phyloP scores from a whole-genome alignment of 30 jellyfish, hydroid and myxozoan genomes.

The Pelagia noctiluca region DNA sequence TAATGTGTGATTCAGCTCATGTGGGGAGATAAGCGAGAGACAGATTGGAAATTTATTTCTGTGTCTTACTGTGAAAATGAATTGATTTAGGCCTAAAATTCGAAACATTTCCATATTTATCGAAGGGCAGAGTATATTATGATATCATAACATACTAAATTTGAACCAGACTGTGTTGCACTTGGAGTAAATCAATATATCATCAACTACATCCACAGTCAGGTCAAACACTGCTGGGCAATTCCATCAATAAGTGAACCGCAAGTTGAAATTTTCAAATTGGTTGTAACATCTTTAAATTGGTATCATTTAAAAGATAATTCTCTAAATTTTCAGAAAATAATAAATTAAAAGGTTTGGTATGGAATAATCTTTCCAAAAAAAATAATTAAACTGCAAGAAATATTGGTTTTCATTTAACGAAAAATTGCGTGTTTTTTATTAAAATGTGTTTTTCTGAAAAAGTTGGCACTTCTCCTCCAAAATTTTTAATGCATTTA shows the following conservation, averaged over 20 bases:
- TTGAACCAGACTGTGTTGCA: too few relatives aligned
- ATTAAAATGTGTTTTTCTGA: not conserved
- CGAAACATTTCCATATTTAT: too few relatives aligned
- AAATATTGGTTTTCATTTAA: not conserved
- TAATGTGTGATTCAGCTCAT: too few relatives aligned
- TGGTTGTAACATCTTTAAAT: not conserved
- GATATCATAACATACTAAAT: too few relatives aligned
- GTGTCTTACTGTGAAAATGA: too few relatives aligned
- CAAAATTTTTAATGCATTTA: not conserved
- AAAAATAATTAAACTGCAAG: not conserved
- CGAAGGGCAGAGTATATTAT: too few relatives aligned
- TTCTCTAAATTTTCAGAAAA: not conserved
- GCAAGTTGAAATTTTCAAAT: not conserved
- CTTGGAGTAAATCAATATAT: too few relatives aligned
- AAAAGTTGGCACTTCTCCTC: not conserved
- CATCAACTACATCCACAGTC: too few relatives aligned
- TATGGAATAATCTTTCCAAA: slow-evolving; percentile 1
- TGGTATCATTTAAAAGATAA: not conserved
- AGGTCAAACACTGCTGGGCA: too few relatives aligned
- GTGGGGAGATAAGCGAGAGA: too few relatives aligned
- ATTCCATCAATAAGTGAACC: not conserved
- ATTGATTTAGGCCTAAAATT: too few relatives aligned
- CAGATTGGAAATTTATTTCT: too few relatives aligned
- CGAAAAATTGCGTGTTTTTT: not conserved
- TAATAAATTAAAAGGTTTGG: not conserved